Percentiles rank a stretch among this genome's conserved stretches.
Evolutionary conservation across 2,113 vertebrate species (phyloP).

Genomic region (Calyptomena viridis): DNA sequence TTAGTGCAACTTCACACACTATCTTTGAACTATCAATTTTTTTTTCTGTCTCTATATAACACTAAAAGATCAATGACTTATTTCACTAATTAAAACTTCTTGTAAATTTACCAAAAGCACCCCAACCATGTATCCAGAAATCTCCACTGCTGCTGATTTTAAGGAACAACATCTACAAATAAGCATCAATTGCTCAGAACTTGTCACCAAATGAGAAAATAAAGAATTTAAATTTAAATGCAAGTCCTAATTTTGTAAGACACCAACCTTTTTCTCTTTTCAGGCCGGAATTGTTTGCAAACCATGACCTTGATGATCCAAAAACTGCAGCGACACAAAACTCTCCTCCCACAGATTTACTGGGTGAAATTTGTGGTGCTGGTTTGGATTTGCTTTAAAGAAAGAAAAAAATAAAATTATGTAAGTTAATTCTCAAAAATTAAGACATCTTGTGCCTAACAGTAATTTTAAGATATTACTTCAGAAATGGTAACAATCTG

Average conservation of each 20-base stretch:
- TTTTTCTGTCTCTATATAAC: not conserved
- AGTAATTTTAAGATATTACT: not conserved
- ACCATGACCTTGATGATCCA: slow-evolving; percentile 93
- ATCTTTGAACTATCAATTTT: not conserved
- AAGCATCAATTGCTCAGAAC: not conserved
- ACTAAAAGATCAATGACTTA: not conserved
- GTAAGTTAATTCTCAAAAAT: not conserved
- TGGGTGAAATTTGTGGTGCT: slow-evolving; percentile 95
- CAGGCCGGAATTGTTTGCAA: slow-evolving; percentile 90
- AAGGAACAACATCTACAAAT: not conserved
- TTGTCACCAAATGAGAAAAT: not conserved
- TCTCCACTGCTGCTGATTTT: accelerated
- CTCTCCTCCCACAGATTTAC: slow-evolving; percentile 93
- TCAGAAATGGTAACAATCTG: not conserved
- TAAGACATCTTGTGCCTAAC: not conserved
- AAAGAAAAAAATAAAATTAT: slow-evolving; percentile 57
- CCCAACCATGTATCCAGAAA: not conserved
- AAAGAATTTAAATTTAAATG: not conserved
- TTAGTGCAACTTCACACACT: not conserved
- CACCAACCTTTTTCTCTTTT: slow-evolving; percentile 96
- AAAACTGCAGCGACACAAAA: slow-evolving; percentile 93
- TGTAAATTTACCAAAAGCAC: not conserved
- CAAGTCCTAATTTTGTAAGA: not conserved
- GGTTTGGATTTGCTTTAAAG: slow-evolving; percentile 94
- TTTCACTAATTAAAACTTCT: not conserved